phyloP scores from a whole-genome alignment of 92 coral and sea anemone species.

The Epizoanthus fatuus region DNA sequence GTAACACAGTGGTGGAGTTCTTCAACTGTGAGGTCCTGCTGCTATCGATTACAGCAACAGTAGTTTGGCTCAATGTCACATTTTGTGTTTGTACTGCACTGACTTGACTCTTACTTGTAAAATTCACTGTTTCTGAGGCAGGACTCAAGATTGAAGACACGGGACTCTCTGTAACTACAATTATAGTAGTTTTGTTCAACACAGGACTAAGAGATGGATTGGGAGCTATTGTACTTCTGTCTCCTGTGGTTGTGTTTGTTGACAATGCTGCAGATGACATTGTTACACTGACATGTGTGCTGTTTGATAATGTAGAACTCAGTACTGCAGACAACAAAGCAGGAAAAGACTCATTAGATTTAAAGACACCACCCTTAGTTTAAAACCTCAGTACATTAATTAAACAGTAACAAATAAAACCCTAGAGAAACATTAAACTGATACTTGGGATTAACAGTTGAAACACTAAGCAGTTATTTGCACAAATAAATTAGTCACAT shows the following conservation, averaged over 20 bases:
- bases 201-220: conserved; percentile 17
- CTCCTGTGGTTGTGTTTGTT: not conserved
- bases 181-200: conserved; percentile 26
- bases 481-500: too few relatives aligned
- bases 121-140: not conserved
- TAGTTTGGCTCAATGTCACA: not conserved
- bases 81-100: not conserved
- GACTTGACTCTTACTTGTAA: conserved; percentile 1
- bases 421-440: too few relatives aligned
- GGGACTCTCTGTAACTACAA: conserved; percentile 10
- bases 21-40: not conserved
- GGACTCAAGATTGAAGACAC: conserved; percentile 1
- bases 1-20: not conserved
- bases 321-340: conserved; percentile 34
- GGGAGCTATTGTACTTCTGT: not conserved
- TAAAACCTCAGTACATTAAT: too few relatives aligned
- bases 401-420: too few relatives aligned
- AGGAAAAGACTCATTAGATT: conserved; percentile 20
- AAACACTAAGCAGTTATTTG: too few relatives aligned
- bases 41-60: not conserved
- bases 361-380: too few relatives aligned
- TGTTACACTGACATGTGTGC: not conserved
- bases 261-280: not conserved
- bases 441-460: too few relatives aligned
- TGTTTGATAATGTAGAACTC: conserved; percentile 43